A percentile compares a stretch with the other conserved stretches of the same genome.
phyloP scores from a whole-genome alignment of 2,113 vertebrate species.

The Spilogale gracilis region DNA sequence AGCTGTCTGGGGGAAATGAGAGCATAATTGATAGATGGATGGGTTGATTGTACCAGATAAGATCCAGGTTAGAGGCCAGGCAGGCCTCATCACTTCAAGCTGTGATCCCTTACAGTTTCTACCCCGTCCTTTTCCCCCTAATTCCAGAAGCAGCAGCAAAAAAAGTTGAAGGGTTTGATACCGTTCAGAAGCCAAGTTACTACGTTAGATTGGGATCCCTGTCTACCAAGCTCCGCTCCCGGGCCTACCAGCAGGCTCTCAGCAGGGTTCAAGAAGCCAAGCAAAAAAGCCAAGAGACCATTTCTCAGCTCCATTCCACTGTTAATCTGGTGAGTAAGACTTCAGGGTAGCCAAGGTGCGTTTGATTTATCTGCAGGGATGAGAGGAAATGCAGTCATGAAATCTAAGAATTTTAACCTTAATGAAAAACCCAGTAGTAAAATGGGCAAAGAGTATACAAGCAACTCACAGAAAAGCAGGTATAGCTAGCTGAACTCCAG shows the following conservation, averaged over 20 bases:
- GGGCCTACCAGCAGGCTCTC: conserved; percentile 91
- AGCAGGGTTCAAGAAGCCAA: conserved; percentile 90
- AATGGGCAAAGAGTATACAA: neutral
- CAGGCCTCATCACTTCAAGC: neutral
- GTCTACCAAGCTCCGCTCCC: conserved; percentile 88
- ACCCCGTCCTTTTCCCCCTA: neutral
- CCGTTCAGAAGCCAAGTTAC: conserved; percentile 84
- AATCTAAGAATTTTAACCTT: conserved; percentile 1
- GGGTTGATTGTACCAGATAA: neutral
- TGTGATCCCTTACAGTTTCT: neutral
- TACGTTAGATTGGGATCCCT: conserved; percentile 88
- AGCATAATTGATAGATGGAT: neutral
- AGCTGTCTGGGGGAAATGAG: neutral
- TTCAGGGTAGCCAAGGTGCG: neutral
- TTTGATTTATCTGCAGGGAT: neutral
- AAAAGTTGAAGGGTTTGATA: conserved; percentile 89
- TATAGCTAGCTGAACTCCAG: neutral
- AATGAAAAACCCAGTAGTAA: neutral
- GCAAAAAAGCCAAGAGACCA: conserved; percentile 91
- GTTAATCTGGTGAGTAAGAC: conserved; percentile 91
- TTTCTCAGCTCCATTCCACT: conserved; percentile 91
- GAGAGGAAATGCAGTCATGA: neutral
- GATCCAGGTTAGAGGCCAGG: neutral
- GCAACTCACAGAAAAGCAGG: neutral
- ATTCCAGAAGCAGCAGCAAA: conserved; percentile 89